These are phyloP conservation scores for Drosophila koepferae DNA, from an alignment of 2,888 invertebrate species.

Conservation along the genomic window DNA sequence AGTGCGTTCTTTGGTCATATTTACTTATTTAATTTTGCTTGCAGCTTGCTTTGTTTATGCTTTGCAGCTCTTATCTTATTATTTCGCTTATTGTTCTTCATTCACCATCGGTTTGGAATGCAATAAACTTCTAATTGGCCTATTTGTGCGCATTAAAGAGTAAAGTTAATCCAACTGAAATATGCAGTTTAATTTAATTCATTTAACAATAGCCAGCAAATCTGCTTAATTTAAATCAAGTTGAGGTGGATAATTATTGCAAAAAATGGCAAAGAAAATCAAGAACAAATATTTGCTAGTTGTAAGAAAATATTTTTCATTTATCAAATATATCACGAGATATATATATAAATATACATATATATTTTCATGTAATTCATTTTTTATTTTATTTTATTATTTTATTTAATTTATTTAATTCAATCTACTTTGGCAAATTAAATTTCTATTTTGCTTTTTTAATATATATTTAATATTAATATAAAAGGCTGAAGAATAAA, in stretches of 20 bases:
- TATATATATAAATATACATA: no score
- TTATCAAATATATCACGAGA: no score
- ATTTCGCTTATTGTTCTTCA: conserved; percentile 47
- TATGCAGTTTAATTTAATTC: conserved; percentile 7
- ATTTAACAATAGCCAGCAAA: background rate
- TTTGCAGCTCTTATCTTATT: conserved; percentile 54
- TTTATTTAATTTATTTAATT: no score
- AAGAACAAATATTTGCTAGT: no score
- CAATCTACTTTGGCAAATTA: no score
- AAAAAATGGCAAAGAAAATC: no score
- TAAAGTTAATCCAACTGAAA: conserved; percentile 2
- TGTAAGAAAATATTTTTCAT: no score
- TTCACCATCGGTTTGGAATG: conserved; percentile 37
- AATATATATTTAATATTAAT: no score
- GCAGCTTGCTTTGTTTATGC: conserved; percentile 32
- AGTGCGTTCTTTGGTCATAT: background rate
- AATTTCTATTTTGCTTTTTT: no score
- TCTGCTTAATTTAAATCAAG: background rate
- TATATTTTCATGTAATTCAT: no score
- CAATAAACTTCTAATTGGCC: conserved; percentile 44
- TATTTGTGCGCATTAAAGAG: conserved; percentile 22
- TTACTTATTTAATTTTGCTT: conserved; percentile 19
- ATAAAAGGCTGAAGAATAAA: no score
- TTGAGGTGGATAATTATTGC: background rate
- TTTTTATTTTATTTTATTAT: no score